Base-by-base conservation (phyloP, 1,140 invertebrate species). In the Paraescarpia echinospica region DNA sequence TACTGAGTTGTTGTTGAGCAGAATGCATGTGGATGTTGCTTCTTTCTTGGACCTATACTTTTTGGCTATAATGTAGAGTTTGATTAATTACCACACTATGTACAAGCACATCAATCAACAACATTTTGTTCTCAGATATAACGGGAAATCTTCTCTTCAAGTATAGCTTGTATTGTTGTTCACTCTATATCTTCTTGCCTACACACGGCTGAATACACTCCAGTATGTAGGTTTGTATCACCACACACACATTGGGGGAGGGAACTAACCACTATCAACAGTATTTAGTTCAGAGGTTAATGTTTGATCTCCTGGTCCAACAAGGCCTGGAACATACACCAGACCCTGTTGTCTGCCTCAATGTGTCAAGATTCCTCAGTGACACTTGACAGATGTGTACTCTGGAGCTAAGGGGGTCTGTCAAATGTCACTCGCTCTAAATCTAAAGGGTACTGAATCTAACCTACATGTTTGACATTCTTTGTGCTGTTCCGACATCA, bases 261-360 rank as follows among this genome's bases (percentile, higher is more conserved):
- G 22, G 59, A 77, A 27, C 59, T 77, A 31, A 77, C 14, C 59
- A 77, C 12, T 77, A 77, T 77, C 14, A 77, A 77, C 59, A 77
- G 59, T 77, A 77, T 77, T 77, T 77, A 77, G 59, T 77, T 77
- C 59, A 77, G 59, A 77, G 59, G 59, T 77, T 77, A 77, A 77
- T 77, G 59, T 77, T 77, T 8, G 27, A 77, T 77, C 59, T 77
- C 1, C 1, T 77, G 59, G 59, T 77, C 22, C 59, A 2, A 41
- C 41, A 41, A 6, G 41, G 59, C 18, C 0, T 6, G 59, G 59
- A 14, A 77, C 59, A 77, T 77, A 77, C 59, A 77, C 59, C 27
- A 31, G 59, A 77, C 22, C 27, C 59, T 77, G 59, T 77, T 22
- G 59, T 51, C 8, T 51, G 48, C 18, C 1, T 18, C 48, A 51